Evolutionary conservation across 64 coral and sea anemone species (phyloP).

Genomic region (Pocillopora damicornis): DNA sequence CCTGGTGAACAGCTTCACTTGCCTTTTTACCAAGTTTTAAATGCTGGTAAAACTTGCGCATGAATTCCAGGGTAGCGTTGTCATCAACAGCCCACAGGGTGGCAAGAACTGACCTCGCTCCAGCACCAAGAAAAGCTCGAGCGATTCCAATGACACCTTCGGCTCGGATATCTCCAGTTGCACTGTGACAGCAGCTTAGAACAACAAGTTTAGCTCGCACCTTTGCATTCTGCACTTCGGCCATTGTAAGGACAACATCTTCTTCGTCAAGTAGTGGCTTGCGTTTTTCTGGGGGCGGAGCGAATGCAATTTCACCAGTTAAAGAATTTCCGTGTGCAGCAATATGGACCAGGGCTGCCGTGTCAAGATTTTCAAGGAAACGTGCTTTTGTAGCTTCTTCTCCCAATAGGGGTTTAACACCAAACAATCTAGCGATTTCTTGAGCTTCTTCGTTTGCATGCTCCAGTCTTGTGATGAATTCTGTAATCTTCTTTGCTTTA

Average conservation of each 20-base stretch:
- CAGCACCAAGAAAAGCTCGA: slow-evolving; percentile 55
- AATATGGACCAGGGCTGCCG: slow-evolving; percentile 27
- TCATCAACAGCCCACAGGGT: slow-evolving; percentile 27
- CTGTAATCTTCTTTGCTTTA: not conserved
- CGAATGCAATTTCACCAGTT: slow-evolving; percentile 22
- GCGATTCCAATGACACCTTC: slow-evolving; percentile 35
- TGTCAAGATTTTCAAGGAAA: slow-evolving; percentile 18
- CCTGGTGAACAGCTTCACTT: slow-evolving; percentile 36
- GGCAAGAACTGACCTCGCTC: slow-evolving; percentile 33
- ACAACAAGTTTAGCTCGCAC: slow-evolving; percentile 48
- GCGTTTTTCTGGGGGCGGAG: not conserved
- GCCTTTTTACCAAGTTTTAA: slow-evolving; percentile 27
- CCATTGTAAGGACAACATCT: slow-evolving; percentile 41
- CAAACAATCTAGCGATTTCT: slow-evolving; percentile 27
- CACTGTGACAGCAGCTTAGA: slow-evolving; percentile 33
- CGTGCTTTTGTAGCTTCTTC: slow-evolving; percentile 23
- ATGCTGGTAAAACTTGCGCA: slow-evolving; percentile 28
- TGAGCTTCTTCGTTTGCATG: slow-evolving; percentile 29
- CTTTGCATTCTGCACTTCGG: slow-evolving; percentile 17
- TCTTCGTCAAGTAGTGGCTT: slow-evolving; percentile 1
- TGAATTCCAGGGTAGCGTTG: slow-evolving; percentile 7
- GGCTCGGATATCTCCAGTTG: not conserved
- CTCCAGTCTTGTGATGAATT: not conserved
- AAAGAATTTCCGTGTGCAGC: slow-evolving; percentile 7
- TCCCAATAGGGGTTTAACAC: slow-evolving; percentile 8